Evolutionary conservation across 2,113 vertebrate genomes (phyloP).

Genomic region (Megaceryle torquata): DNA sequence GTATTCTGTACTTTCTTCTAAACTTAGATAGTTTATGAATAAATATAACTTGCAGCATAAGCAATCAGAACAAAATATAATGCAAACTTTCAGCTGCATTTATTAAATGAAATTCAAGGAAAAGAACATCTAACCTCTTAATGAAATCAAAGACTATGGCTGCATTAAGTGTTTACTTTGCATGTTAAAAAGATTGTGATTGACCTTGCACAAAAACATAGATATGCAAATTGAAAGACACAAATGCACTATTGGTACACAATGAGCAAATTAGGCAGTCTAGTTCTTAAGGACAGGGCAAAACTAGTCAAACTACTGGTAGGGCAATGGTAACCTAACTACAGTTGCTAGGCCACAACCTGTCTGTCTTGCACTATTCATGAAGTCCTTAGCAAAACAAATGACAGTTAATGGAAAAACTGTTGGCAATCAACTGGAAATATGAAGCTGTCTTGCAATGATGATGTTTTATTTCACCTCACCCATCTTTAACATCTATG

Average conservation of each 20-base stretch:
- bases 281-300: not conserved
- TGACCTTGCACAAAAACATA: not conserved
- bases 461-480: not conserved
- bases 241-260: not conserved
- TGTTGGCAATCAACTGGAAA: not conserved
- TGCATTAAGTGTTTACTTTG: not conserved
- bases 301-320: not conserved
- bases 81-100: not conserved
- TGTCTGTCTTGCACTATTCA: not conserved
- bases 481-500: not conserved
- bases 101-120: not conserved
- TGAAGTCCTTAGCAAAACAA: not conserved
- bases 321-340: not conserved
- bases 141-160: not conserved
- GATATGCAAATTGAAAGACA: not conserved
- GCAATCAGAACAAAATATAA: not conserved
- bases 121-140: not conserved
- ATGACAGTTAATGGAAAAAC: not conserved
- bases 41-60: not conserved
- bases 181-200: not conserved
- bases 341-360: not conserved
- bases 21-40: not conserved
- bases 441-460: not conserved
- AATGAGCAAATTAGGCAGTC: not conserved
- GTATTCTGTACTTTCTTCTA: not conserved